A percentile compares a stretch with the other conserved stretches of the same genome.
phyloP scores from a whole-genome alignment of 1,140 invertebrate species.

The Diploscapter pachys region DNA sequence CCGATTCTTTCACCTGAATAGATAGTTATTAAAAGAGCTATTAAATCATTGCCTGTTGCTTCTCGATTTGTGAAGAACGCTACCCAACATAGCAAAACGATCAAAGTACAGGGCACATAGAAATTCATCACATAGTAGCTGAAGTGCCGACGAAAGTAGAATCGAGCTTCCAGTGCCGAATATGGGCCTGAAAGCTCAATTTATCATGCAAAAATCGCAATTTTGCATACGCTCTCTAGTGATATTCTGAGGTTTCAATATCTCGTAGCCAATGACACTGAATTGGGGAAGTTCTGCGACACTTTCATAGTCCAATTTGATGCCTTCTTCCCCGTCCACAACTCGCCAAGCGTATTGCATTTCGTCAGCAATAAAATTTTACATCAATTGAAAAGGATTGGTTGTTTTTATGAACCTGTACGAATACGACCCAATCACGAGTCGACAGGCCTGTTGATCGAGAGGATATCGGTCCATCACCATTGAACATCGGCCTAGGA shows the following conservation, averaged over 20 bases:
- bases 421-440: constrained; percentile 90
- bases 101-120: constrained; percentile 86
- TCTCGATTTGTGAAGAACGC: constrained; percentile 80
- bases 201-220: neutral
- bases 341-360: constrained; percentile 22
- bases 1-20: constrained; percentile 63
- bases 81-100: constrained; percentile 90
- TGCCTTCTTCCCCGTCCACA: constrained; percentile 31
- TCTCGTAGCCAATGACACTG: constrained; percentile 31
- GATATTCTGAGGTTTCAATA: constrained; percentile 25
- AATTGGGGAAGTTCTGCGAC: constrained; percentile 40
- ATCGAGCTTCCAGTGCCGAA: constrained; percentile 60
- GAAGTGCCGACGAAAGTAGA: constrained; percentile 61
- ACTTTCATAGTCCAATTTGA: constrained; percentile 36
- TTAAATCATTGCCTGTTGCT: constrained; percentile 60
- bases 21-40: too few relatives aligned
- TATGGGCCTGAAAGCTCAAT: constrained; percentile 43
- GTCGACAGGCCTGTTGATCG: constrained; percentile 82
- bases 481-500: constrained; percentile 88
- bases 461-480: constrained; percentile 89
- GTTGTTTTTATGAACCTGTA: constrained; percentile 56
- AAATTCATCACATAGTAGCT: constrained; percentile 85
- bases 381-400: too few relatives aligned
- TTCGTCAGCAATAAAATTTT: constrained; percentile 1
- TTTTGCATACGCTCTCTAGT: constrained; percentile 29